A percentile compares a stretch with the other conserved stretches of the same genome.
phyloP scores from a whole-genome alignment of 2,888 invertebrate genomes.

The Campoplex capitator region DNA sequence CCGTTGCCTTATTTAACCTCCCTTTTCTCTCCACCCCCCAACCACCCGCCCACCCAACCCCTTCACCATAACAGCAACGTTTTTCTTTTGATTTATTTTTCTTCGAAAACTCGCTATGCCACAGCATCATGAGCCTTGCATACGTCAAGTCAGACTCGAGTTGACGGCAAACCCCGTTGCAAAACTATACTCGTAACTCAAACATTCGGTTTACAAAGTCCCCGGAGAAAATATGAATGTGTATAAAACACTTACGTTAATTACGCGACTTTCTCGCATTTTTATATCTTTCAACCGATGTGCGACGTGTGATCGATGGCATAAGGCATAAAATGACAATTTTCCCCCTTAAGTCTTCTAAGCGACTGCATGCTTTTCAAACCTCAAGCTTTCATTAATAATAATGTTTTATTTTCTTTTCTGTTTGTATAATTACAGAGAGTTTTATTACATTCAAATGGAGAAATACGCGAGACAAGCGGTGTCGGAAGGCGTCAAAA shows the following conservation, averaged over 20 bases:
- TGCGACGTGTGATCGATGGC: constrained; percentile 29
- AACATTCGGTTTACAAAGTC: constrained; percentile 3
- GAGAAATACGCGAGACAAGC: constrained; percentile 99
- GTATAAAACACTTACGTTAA: constrained; percentile 56
- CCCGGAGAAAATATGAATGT: constrained; percentile 17
- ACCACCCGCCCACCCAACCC: constrained; percentile 52
- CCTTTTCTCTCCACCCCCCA: constrained; percentile 65
- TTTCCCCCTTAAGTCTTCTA: not conserved
- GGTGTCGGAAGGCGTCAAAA: constrained; percentile 97
- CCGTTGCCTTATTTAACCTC: constrained; percentile 67
- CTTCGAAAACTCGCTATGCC: constrained; percentile 50
- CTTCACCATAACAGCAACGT: constrained; percentile 28
- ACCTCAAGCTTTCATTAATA: constrained; percentile 18
- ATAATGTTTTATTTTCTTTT: constrained; percentile 28
- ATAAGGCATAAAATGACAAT: not conserved
- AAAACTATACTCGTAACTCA: constrained; percentile 19
- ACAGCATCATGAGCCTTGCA: constrained; percentile 6
- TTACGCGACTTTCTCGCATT: constrained; percentile 49
- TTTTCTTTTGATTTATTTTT: constrained; percentile 69
- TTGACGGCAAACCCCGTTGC: constrained; percentile 41
- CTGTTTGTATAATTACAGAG: constrained; percentile 89
- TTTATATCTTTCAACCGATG: constrained; percentile 41
- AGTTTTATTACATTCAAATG: constrained; percentile 99
- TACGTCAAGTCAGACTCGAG: constrained; percentile 28
- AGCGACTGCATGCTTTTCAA: not conserved